Evolutionary conservation across 1,140 invertebrate genomes (phyloP).

Genomic region (Zaprionus ornatus): DNA sequence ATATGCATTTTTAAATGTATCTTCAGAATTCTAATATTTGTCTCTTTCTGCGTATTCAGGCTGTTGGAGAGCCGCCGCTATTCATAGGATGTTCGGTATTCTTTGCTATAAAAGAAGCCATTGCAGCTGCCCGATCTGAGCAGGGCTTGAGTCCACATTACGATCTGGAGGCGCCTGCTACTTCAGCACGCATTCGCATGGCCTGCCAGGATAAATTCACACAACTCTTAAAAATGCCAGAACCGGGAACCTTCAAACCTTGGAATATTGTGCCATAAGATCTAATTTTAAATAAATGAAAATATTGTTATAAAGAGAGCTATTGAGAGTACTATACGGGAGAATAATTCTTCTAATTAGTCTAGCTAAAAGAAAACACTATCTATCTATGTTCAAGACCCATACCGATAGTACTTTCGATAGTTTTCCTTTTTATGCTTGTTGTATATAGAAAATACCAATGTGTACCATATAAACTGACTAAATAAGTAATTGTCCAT

Average conservation of each 20-base stretch:
- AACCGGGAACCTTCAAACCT: conserved; percentile 85
- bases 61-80: conserved; percentile 97
- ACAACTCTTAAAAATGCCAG: conserved; percentile 85
- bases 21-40: neutral
- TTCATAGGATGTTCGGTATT: conserved; percentile 94
- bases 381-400: neutral
- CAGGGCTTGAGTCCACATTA: conserved; percentile 87
- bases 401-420: neutral
- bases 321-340: neutral
- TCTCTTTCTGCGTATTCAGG: conserved; percentile 84
- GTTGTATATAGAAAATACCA: conserved; percentile 11
- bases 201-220: conserved; percentile 94
- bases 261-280: conserved; percentile 87
- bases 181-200: conserved; percentile 94
- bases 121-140: conserved; percentile 90
- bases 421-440: neutral
- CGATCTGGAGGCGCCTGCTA: conserved; percentile 93
- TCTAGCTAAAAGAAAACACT: too few species aligned
- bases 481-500: neutral
- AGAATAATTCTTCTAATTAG: too few species aligned
- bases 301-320: neutral
- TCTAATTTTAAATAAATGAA: neutral
- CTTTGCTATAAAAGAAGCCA: conserved; percentile 96
- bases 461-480: conserved; percentile 5
- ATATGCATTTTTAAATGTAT: neutral